Evolutionary conservation across 2,113 vertebrate species (phyloP).

Genomic region (Lynx canadensis): DNA sequence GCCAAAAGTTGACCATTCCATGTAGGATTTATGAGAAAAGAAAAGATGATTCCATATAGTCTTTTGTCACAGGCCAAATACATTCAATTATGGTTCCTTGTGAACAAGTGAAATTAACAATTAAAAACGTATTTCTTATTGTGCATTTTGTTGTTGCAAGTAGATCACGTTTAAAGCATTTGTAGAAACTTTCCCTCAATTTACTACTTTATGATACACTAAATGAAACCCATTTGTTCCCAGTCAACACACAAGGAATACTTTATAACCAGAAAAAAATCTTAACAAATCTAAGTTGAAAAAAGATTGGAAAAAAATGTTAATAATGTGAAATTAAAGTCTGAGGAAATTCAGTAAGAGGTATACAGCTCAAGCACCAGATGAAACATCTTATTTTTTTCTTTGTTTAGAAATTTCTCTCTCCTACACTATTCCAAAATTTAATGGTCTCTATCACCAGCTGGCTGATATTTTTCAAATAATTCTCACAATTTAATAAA

Average conservation of each 20-base stretch:
- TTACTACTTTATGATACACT: neutral
- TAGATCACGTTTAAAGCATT: slow-evolving; percentile 6
- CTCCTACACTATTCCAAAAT: neutral
- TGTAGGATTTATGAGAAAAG: neutral
- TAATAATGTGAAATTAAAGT: neutral
- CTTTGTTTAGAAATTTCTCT: neutral
- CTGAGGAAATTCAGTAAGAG: neutral
- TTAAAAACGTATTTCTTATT: slow-evolving; percentile 16
- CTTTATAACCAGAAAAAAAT: neutral
- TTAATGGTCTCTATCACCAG: neutral
- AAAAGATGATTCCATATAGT: neutral
- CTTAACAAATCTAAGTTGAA: neutral
- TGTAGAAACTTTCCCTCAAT: neutral
- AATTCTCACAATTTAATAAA: slow-evolving; percentile 50
- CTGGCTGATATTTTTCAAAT: slow-evolving; percentile 49
- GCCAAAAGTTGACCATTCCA: neutral
- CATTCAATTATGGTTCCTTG: neutral
- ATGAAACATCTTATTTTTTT: neutral
- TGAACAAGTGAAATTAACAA: slow-evolving; percentile 34
- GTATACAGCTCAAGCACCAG: neutral
- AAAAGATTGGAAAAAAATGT: neutral
- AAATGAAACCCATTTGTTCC: neutral
- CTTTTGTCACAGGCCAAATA: neutral
- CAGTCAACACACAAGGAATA: neutral
- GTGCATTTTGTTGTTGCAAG: neutral